Evolutionary conservation across 2,888 invertebrate species (phyloP).

Genomic region (Zaprionus lineosus): DNA sequence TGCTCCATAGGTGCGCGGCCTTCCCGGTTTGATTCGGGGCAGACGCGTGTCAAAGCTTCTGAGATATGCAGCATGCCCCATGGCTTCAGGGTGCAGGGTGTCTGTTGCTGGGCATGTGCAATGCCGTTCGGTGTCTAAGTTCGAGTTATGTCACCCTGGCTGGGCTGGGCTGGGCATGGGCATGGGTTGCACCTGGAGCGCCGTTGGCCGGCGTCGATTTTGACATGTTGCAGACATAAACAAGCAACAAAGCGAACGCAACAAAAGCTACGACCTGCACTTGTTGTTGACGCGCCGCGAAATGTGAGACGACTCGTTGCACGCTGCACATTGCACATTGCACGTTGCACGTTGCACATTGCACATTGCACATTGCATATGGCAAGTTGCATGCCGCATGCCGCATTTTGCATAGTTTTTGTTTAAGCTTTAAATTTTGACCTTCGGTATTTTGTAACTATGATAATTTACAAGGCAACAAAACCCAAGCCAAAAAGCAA

Average conservation of each 20-base stretch:
- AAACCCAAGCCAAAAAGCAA: neutral
- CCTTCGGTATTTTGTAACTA: constrained; percentile 69
- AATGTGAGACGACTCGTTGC: constrained; percentile 43
- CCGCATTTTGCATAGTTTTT: constrained; percentile 47
- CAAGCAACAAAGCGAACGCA: constrained; percentile 19
- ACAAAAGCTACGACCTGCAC: constrained; percentile 52
- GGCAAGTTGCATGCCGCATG: constrained; percentile 7
- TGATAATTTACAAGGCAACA: constrained; percentile 48
- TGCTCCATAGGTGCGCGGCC: too few species aligned
- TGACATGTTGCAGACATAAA: constrained; percentile 55
- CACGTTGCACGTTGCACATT: constrained; percentile 30
- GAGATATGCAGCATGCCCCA: too few species aligned
- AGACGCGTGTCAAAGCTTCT: too few species aligned
- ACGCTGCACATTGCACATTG: neutral
- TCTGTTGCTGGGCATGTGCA: constrained; percentile 30
- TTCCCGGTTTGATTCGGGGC: too few species aligned
- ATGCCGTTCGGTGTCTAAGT: constrained; percentile 26
- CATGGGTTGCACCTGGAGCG: constrained; percentile 7
- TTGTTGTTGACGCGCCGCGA: constrained; percentile 49
- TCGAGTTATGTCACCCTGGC: constrained; percentile 60
- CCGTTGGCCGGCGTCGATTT: constrained; percentile 17
- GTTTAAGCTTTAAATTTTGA: constrained; percentile 37
- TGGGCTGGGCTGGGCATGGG: constrained; percentile 37
- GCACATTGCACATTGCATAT: too few species aligned
- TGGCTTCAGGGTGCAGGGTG: too few species aligned